Conservation (phyloP, 2,797 vertebrate genomes). For the Chloroceryle inda region DNA sequence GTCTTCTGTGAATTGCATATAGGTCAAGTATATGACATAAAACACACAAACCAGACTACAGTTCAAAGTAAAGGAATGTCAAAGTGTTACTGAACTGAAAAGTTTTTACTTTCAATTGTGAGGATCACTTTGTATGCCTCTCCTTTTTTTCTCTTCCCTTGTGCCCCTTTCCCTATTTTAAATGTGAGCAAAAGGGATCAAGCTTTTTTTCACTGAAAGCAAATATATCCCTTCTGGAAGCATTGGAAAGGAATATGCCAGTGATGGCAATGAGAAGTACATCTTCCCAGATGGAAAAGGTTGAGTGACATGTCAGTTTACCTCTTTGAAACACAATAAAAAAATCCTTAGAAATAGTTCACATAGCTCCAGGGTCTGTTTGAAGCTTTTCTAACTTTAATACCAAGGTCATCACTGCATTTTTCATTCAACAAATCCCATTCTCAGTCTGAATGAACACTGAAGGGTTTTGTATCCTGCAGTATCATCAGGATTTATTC, state of each 20-base stretch:
- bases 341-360: background rate
- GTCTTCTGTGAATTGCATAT: background rate
- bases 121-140: background rate
- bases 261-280: background rate
- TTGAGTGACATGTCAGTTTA: background rate
- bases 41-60: background rate
- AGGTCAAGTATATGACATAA: background rate
- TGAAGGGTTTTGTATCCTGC: background rate
- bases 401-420: background rate
- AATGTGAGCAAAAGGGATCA: background rate
- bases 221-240: background rate
- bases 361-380: background rate
- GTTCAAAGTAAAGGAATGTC: background rate
- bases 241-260: background rate
- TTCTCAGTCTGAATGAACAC: background rate
- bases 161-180: background rate
- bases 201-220: background rate
- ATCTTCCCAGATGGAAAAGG: background rate
- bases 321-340: background rate
- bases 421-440: background rate
- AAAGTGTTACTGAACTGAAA: background rate
- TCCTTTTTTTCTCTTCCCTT: background rate
- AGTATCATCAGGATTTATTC: background rate
- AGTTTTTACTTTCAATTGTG: background rate
- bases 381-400: constrained; percentile 16